Evolutionary conservation across 2,888 invertebrate species (phyloP), one percentile per base, ranked within the genome.

Genomic region (Tachina grossa): DNA sequence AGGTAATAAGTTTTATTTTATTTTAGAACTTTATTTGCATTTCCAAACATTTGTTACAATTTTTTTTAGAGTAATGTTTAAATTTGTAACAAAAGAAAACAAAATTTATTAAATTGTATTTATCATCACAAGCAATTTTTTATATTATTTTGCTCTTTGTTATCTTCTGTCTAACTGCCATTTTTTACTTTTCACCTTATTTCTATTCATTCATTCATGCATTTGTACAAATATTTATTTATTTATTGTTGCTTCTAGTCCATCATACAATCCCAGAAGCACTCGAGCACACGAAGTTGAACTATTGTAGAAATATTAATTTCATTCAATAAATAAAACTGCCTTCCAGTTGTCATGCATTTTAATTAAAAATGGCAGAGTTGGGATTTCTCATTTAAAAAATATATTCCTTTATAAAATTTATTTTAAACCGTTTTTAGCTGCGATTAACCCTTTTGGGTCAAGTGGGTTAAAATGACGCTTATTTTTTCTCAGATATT

Each of bases 251-350:
- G 31, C 16, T 59, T 19, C 41, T 22, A 41, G 10, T 49, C 39
- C 47, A n/a, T 49, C 14, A 41, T 74, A 41, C 19, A 43, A 14
- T 5, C 5, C 31, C 19, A 45, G 11, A 45, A 10, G n/a, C 45
- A 57, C 19, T n/a, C 39, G 16, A 13, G 1, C n/a, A 41, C 59
- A 49, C 43, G 31, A 9, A 57, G 57, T 31, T 10, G 16, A 49
- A 39, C 47, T 14, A 55, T 22, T 59, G 47, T 47, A 47, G 39
- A 47, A 59, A 59, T 16, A 31, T 31, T 31, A 31, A 72, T n/a
- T 59, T 59, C 39, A 59, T 59, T 72, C 57, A 47, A 61, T 72
- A 72, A 49, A 72, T 72, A 61, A 49, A 72, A 49, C 13, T 72
- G 16, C 49, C 31, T 31, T 49, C 47, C 14, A 45, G 14, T 47